A percentile compares a stretch with the other conserved stretches of the same genome.
Evolutionary conservation across 1,140 invertebrate species (phyloP).

Genomic region (Pseudomyrmex dendroicus): DNA sequence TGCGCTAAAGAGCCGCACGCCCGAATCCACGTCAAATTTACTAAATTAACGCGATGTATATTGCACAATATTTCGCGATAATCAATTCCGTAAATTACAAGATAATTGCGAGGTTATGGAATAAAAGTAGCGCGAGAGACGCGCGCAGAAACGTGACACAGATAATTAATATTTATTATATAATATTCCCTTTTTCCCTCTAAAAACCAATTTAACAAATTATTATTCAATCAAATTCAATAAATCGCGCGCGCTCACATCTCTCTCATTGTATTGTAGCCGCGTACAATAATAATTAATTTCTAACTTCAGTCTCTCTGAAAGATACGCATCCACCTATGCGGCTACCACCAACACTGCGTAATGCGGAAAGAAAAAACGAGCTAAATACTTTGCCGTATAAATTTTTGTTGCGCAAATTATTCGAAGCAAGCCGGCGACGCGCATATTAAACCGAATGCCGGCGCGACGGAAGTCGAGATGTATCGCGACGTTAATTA

Average conservation of each 20-base stretch:
- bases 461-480: slow-evolving; percentile 28
- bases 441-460: slow-evolving; percentile 44
- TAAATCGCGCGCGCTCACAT: too few species aligned
- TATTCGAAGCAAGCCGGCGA: slow-evolving; percentile 12
- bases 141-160: not conserved
- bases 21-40: slow-evolving; percentile 49
- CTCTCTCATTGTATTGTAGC: too few species aligned
- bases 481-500: slow-evolving; percentile 74
- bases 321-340: not conserved
- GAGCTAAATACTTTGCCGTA: slow-evolving; percentile 11
- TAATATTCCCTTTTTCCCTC: not conserved
- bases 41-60: slow-evolving; percentile 33
- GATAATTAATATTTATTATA: slow-evolving; percentile 11
- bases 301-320: not conserved
- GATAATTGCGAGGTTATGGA: slow-evolving; percentile 18
- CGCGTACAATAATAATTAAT: not conserved
- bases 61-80: slow-evolving; percentile 27
- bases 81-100: slow-evolving; percentile 23
- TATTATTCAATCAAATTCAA: too few species aligned
- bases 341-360: not conserved
- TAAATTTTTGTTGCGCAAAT: slow-evolving; percentile 37
- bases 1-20: slow-evolving; percentile 29
- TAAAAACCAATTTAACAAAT: not conserved
- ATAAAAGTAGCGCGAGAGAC: not conserved
- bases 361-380: slow-evolving; percentile 17